Base-by-base conservation (phyloP, 1,140 invertebrate species). In the Ips nitidus region DNA sequence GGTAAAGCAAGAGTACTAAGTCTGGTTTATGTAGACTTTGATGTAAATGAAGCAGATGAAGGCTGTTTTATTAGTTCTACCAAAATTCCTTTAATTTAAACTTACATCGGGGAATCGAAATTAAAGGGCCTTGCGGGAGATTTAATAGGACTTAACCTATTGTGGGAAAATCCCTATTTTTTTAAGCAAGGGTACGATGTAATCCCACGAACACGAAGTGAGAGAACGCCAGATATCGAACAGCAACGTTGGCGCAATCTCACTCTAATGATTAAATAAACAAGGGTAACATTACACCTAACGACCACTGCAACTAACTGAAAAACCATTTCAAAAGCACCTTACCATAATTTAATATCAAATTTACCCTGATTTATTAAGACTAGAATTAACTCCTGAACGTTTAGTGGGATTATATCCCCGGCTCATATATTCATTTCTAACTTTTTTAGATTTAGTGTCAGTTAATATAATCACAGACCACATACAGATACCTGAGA, bases 351-450 rank as follows among this genome's bases (percentile, higher is more conserved):
- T 37, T 55, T 55, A n/a, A 55, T 55, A 55, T 55, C 37, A 55
- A 55, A 55, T 55, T 55, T 8, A 55, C 37, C 8, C 52, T n/a
- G 57, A 42, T 59, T 59, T 59, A 59, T 59, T 59, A 59, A 42
- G 8, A 59, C 57, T 41, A 59, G 22, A 59, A 59, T 59, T 41
- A 59, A 59, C 39, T 8, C 22, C 22, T 22, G 22, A 22, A 22
- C 22, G 22, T 22, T 22, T 22, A 22, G 22, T 22, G 22, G 22
- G 22, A 22, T 22, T 22, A 22, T 22, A 22, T 22, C 22, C 22
- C 22, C 22, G 22, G 22, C 22, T 22, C 22, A 22, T 22, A 22
- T 22, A 22, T 22, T 22, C 22, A 22, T 22, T 22, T 22, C 22
- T 22, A 22, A 22, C 22, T 22, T 22, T 22, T 22, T 22, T 22